Percentiles rank a stretch among this genome's conserved stretches.
phyloP scores from a whole-genome alignment of 2,113 vertebrate genomes.

The Ammodytes marinus region DNA sequence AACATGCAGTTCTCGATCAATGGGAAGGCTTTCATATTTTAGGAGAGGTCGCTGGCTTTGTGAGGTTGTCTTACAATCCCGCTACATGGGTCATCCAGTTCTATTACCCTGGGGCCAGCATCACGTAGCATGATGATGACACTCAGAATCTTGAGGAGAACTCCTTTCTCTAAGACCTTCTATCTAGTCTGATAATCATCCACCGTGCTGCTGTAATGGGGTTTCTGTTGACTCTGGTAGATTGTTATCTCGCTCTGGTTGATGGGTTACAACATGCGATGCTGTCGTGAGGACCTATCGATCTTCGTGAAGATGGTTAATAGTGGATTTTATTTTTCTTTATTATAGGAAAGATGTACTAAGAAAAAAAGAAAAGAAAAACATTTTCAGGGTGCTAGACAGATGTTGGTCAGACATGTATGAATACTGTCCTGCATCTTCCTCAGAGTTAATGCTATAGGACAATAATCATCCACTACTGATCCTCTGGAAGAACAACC shows the following conservation, averaged over 20 bases:
- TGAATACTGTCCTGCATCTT: not conserved
- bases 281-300: constrained; percentile 47
- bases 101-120: constrained; percentile 53
- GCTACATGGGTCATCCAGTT: constrained; percentile 48
- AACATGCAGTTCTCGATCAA: constrained; percentile 53
- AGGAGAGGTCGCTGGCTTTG: constrained; percentile 32
- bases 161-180: constrained; percentile 36
- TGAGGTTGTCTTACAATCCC: constrained; percentile 30
- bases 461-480: constrained; percentile 5
- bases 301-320: constrained; percentile 39
- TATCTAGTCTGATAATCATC: constrained; percentile 65
- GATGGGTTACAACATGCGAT: constrained; percentile 62
- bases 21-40: constrained; percentile 49
- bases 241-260: constrained; percentile 55
- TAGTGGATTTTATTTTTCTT: constrained; percentile 9
- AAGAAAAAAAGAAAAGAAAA: not conserved
- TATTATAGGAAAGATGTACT: not conserved
- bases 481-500: constrained; percentile 22
- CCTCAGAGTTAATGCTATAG: not conserved
- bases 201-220: constrained; percentile 63
- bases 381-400: not conserved
- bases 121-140: constrained; percentile 27
- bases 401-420: not conserved
- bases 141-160: constrained; percentile 38
- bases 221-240: constrained; percentile 72